These are phyloP conservation scores for Psylliodes chrysocephalus DNA, from an alignment of 2,888 invertebrate species.

Conservation along the genomic window DNA sequence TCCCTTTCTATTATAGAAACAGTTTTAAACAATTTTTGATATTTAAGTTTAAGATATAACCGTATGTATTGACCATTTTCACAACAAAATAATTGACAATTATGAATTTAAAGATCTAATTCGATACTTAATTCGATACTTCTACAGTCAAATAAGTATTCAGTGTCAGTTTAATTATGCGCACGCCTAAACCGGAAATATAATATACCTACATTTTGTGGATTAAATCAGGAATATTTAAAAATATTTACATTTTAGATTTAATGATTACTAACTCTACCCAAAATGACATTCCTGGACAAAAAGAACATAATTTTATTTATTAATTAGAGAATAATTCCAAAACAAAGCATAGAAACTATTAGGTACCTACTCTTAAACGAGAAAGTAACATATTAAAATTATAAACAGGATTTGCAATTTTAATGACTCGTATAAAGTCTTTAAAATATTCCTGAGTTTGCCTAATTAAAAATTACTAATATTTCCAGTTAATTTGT, in stretches of 20 bases:
- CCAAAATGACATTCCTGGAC: neutral
- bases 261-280: neutral
- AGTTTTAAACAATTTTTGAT: too few species aligned
- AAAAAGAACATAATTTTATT: conserved; percentile 3
- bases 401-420: conserved; percentile 3
- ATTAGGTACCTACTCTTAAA: neutral
- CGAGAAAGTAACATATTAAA: too few species aligned
- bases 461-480: neutral
- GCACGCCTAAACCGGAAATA: neutral
- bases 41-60: too few species aligned
- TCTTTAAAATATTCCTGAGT: neutral
- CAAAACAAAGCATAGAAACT: neutral
- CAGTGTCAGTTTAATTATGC: too few species aligned
- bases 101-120: too few species aligned
- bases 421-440: neutral
- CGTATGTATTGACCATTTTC: too few species aligned
- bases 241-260: neutral
- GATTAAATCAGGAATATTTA: conserved; percentile 3
- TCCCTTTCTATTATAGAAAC: too few species aligned
- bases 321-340: neutral
- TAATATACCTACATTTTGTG: neutral
- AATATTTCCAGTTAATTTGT: too few species aligned
- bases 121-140: too few species aligned
- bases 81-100: too few species aligned
- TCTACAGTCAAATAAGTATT: too few species aligned